phyloP scores from a whole-genome alignment of 2,888 invertebrate genomes.

The Silvanus unidentatus region DNA sequence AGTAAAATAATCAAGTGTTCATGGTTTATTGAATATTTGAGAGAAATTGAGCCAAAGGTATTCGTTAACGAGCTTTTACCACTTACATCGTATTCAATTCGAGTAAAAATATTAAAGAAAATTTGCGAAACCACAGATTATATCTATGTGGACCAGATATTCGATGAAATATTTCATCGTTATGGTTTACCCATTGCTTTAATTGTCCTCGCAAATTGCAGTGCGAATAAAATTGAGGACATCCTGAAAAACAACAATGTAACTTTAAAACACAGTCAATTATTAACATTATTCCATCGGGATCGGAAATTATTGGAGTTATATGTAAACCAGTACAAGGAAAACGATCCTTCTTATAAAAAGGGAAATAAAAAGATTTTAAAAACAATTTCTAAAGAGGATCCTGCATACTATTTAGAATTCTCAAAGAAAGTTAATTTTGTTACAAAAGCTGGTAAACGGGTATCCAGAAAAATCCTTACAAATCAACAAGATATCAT shows the following conservation, averaged over 20 bases:
- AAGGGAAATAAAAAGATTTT: too few species aligned
- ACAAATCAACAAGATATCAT: too few species aligned
- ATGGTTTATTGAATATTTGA: conserved; percentile 26
- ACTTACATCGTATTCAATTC: conserved; percentile 20
- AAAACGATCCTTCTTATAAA: background rate
- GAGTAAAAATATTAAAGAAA: conserved; percentile 26
- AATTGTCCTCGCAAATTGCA: conserved; percentile 23
- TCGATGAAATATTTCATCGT: conserved; percentile 17
- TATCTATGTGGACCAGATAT: conserved; percentile 21
- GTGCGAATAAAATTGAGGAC: conserved; percentile 19
- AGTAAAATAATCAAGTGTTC: conserved; percentile 26
- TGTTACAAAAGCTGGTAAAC: conserved; percentile 12
- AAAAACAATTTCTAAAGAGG: too few species aligned
- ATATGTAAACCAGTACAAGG: conserved; percentile 18
- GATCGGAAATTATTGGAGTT: conserved; percentile 15
- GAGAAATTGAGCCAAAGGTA: conserved; percentile 12
- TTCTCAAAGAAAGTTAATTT: conserved; percentile 10
- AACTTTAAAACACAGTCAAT: conserved; percentile 19
- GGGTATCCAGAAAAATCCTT: conserved; percentile 2
- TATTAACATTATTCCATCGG: conserved; percentile 21
- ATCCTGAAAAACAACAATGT: conserved; percentile 16
- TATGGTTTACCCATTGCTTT: conserved; percentile 25
- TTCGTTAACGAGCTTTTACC: conserved; percentile 26
- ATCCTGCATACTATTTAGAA: too few species aligned
- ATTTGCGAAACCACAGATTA: conserved; percentile 16